These are phyloP conservation scores for Phasianus colchicus DNA, from an alignment of 2,113 vertebrate species.

Conservation along the genomic window DNA sequence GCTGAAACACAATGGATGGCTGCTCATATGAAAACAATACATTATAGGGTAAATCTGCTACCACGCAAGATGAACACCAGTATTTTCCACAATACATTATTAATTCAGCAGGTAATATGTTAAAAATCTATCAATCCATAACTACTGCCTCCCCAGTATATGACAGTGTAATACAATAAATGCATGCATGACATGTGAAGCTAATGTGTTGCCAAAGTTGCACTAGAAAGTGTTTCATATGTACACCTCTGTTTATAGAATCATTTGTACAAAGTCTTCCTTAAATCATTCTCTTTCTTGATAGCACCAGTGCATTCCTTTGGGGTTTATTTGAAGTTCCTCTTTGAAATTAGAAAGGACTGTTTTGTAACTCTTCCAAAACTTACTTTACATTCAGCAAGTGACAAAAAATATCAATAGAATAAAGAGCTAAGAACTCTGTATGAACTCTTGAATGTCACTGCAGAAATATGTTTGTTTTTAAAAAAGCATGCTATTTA, in stretches of 20 bases:
- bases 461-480: background rate
- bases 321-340: constrained; percentile 49
- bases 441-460: background rate
- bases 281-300: constrained; percentile 12
- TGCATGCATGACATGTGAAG: background rate
- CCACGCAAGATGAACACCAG: constrained; percentile 43
- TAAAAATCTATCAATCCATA: constrained; percentile 20
- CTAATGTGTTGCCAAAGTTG: background rate
- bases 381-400: constrained; percentile 8
- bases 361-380: constrained; percentile 22
- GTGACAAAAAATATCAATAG: background rate
- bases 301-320: background rate
- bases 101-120: constrained; percentile 54
- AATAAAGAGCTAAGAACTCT: background rate
- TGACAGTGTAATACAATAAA: constrained; percentile 3
- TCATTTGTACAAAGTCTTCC: background rate
- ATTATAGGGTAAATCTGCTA: constrained; percentile 56
- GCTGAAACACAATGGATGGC: constrained; percentile 30
- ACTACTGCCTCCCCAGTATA: background rate
- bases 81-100: constrained; percentile 44
- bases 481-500: background rate
- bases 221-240: background rate
- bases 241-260: constrained; percentile 1
- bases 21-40: constrained; percentile 66
- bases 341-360: constrained; percentile 46